These are phyloP conservation scores for Stenolophus ochropezus DNA, from an alignment of 2,888 invertebrate genomes.

Conservation along the genomic window DNA sequence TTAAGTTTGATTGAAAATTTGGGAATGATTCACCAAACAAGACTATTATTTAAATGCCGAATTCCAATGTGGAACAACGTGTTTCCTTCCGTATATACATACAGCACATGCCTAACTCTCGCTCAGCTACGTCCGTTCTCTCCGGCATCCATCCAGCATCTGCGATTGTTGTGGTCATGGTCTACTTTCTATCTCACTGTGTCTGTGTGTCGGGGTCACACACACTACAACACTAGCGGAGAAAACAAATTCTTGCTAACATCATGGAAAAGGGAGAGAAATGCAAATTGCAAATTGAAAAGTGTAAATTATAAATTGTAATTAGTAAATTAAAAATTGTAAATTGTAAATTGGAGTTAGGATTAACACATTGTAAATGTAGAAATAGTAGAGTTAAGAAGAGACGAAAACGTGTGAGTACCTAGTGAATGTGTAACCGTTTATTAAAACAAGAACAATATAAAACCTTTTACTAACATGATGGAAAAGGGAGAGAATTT, in stretches of 20 bases:
- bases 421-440: too few relatives aligned
- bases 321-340: too few relatives aligned
- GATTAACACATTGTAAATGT: too few relatives aligned
- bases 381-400: background rate
- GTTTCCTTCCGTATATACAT: background rate
- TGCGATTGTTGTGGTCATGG: slow-evolving; percentile 30
- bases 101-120: background rate
- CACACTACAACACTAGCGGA: slow-evolving; percentile 13
- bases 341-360: too few relatives aligned
- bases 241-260: too few relatives aligned
- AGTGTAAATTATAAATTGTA: too few relatives aligned
- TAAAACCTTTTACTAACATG: too few relatives aligned
- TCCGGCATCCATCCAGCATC: slow-evolving; percentile 11
- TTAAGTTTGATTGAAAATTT: too few relatives aligned
- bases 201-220: slow-evolving; percentile 35
- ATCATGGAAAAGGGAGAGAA: background rate
- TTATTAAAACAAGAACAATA: too few relatives aligned
- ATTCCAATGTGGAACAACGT: too few relatives aligned
- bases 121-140: background rate
- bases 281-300: background rate
- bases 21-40: too few relatives aligned
- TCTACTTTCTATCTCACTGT: slow-evolving; percentile 20
- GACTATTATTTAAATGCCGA: too few relatives aligned
- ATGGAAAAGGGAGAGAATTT: background rate
- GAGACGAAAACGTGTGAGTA: background rate